Base-by-base conservation (phyloP, 1,140 invertebrate genomes). In the Cyphomyrmex costatus region DNA sequence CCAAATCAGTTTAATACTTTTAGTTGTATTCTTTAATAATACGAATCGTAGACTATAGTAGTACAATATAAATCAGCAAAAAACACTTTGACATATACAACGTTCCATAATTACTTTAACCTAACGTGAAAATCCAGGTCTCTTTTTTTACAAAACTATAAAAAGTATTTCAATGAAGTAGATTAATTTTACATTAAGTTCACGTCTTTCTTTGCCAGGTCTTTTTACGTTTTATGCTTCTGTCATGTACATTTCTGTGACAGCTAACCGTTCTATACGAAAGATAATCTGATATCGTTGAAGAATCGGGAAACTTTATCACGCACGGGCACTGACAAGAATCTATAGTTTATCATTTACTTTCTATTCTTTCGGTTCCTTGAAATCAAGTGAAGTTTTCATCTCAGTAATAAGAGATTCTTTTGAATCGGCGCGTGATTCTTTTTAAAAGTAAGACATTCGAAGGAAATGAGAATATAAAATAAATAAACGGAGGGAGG, bases 121-220 rank as follows among this genome's bases (percentile, higher is more conserved):
- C 6, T 49, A 19, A 1, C 12, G 24, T 78, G 30, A 46, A 46
- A 78, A 30, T 78, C 19, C 12, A n/a, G 42, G 21, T 77, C 21
- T 61, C 10, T 30, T 6, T 78, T 14, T n/a, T 46, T 65, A n/a
- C 16, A 63, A 10, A 63, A 61, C 1, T 36, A 30, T 30, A 46
- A 12, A 65, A 30, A 65, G 24, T 46, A 30, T 5, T 46, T 63
- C 16, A 27, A 63, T 33, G 49, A 65, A 78, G 42, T 19, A 58
- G 30, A 76, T 60, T 76, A 16, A 42, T 60, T 60, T 76, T 60
- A 60, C 16, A 60, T 60, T 76, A 60, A 76, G 8, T 76, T 76
- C 8, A 42, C 14, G 16, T 76, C 33, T 60, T 58, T 60, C 7
- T 76, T 12, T 36, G 14, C 21, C 33, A 16, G 30, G 1, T 58